Percentiles rank a stretch among this genome's conserved stretches.
Evolutionary conservation across 2,888 invertebrate species (phyloP).

Genomic region (Myathropa florea): DNA sequence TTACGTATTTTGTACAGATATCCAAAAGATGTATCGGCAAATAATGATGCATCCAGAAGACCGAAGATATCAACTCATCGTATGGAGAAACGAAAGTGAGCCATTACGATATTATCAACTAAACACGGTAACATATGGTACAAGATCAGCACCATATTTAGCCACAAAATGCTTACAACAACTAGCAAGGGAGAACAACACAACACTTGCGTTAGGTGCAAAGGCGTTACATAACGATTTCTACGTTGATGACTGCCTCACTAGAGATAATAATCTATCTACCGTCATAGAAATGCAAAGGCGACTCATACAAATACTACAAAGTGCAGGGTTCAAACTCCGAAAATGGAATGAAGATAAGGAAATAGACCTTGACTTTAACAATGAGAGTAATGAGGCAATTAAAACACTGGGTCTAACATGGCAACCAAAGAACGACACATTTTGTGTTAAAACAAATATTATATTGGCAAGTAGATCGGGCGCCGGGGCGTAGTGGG

Average conservation of each 20-base stretch:
- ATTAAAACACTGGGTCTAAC: slow-evolving; percentile 40
- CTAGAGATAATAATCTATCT: too few species aligned
- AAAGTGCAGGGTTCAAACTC: slow-evolving; percentile 32
- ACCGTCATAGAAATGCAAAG: too few species aligned
- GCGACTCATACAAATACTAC: too few species aligned
- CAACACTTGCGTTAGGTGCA: background rate
- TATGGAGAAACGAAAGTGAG: slow-evolving; percentile 49
- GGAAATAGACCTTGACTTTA: slow-evolving; percentile 43
- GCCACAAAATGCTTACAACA: slow-evolving; percentile 55
- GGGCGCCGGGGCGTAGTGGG: too few species aligned
- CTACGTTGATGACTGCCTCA: slow-evolving; percentile 9
- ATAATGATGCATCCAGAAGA: slow-evolving; percentile 63
- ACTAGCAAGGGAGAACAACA: slow-evolving; percentile 7
- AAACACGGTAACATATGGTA: slow-evolving; percentile 63
- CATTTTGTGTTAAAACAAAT: slow-evolving; percentile 31
- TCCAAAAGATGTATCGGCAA: slow-evolving; percentile 73
- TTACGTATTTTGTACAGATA: slow-evolving; percentile 71
- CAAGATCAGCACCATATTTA: slow-evolving; percentile 57
- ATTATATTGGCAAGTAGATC: background rate
- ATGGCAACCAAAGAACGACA: slow-evolving; percentile 42
- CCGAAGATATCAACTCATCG: slow-evolving; percentile 61
- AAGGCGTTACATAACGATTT: background rate
- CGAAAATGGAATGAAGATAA: slow-evolving; percentile 36
- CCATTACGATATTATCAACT: slow-evolving; percentile 49
- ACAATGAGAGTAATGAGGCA: background rate